Base-by-base conservation (phyloP, 2,113 vertebrate genomes). In the Prietella phreatophila region DNA sequence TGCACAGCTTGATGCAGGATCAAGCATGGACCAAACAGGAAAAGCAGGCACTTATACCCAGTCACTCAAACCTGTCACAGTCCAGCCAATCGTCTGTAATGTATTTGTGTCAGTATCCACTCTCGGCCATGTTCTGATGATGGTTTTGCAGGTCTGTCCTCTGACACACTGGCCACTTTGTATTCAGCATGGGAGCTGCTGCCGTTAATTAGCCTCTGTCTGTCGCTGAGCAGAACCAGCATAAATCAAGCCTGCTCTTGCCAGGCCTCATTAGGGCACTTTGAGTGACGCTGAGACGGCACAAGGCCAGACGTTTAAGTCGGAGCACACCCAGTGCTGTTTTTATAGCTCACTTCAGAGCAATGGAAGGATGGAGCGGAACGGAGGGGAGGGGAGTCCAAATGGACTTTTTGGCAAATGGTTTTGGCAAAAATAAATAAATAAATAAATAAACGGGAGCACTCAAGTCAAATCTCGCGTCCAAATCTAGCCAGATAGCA, bases 171-270 rank as follows among this genome's bases (percentile, higher is more conserved):
- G 87, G 73, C 60, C 75, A 58, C 73, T 80, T 61, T 88, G 87
- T 88, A 67, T 84, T 84, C 82, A 85, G 87, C 78, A 86, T 85
- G 88, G 67, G 88, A 89, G 88, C 84, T 89, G 88, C 81, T 89
- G 88, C 30, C 58, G 53, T 85, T 89, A 89, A 86, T 89, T 89
- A 89, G 55, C 65, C 84, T 89, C 85, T 85, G 88, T 82, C 84
- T 82, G 78, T 89, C 84, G 81, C 25, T 60, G 79, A 53, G 79
- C 88, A 89, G 69, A 89, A 79, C 56, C 84, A 89, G 85, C 79
- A 85, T 73, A 85, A 89, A 85, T 82, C 84, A 73, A 85, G 63
- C 39, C 55, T 82, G 88, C 84, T 76, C 55, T 85, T 89, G 88
- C 88, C 88, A 89, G 85, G 84, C 84, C 88, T 83, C 82, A 81